Percentiles rank a stretch among this genome's conserved stretches.
phyloP scores from a whole-genome alignment of 2,797 vertebrate species.

The Rhabdomys pumilio region DNA sequence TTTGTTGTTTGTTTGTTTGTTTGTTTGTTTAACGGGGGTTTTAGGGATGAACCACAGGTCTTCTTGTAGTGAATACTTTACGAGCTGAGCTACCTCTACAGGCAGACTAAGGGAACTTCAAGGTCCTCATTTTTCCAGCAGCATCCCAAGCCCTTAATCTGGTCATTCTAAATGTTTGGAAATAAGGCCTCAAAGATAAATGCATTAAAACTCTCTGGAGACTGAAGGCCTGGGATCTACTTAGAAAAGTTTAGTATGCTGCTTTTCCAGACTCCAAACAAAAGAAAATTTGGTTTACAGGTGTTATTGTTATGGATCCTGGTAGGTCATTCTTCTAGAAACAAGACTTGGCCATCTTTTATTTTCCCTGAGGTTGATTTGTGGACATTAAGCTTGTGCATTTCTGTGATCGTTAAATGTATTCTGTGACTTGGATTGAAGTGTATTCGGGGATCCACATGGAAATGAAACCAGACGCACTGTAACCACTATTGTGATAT shows the following conservation, averaged over 20 bases:
- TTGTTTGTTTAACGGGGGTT: neutral
- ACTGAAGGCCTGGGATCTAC: conserved; percentile 45
- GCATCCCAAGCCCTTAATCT: conserved; percentile 42
- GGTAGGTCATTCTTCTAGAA: conserved; percentile 75
- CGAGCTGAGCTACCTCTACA: neutral
- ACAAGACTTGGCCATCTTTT: conserved; percentile 70
- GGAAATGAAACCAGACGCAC: conserved; percentile 89
- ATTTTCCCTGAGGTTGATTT: conserved; percentile 23
- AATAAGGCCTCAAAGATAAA: conserved; percentile 61
- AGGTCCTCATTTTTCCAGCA: neutral
- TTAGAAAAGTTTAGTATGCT: conserved; percentile 55
- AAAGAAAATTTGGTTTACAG: conserved; percentile 79
- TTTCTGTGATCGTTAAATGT: conserved; percentile 79
- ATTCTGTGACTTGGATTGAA: conserved; percentile 84
- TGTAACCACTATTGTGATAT: conserved; percentile 87
- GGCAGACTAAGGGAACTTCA: neutral
- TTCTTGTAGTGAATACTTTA: neutral
- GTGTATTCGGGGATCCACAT: conserved; percentile 78
- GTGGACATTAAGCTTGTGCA: conserved; percentile 78
- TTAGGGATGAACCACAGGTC: neutral
- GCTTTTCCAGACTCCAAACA: conserved; percentile 79
- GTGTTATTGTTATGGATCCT: conserved; percentile 79
- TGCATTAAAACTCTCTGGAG: conserved; percentile 64
- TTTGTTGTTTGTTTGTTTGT: neutral
- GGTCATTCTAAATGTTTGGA: conserved; percentile 53